Base-by-base conservation (phyloP, 2,888 invertebrate species). In the Cantharis lateralis region DNA sequence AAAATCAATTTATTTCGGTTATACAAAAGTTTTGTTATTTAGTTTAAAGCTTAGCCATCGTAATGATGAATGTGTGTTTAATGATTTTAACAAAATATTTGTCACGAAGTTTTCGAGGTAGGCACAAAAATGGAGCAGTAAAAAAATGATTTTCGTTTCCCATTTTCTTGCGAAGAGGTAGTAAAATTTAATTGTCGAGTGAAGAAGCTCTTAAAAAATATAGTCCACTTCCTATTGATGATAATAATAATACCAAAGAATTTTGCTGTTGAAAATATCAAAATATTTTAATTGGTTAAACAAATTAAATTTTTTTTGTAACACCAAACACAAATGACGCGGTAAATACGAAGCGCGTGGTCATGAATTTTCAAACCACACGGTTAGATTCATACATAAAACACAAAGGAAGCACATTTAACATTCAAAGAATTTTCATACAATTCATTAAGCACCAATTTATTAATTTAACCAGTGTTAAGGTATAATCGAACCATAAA, bases 331-430 rank as follows among this genome's bases (percentile, higher is more conserved):
- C 64, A 20, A 66, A 66, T 66, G 64, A 24, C n/a, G 64, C 64
- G 64, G 64, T 66, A 66, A 66, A 66, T 24, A 66, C n/a, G 24
- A 20, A 66, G 64, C 18, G 64, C 64, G 64, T 24, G 64, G 64
- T 66, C 64, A 66, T 66, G 64, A 66, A 66, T 66, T 66, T 18
- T 66, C 64, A 66, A 66, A 66, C 64, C 64, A 20, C 64, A 66
- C 64, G 15, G 24, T 20, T 63, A 63, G 63, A 63, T 66, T 20
- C 64, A 66, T 66, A 66, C 64, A 66, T 66, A 66, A 66, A 66
- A 66, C 24, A 66, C 64, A 66, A 66, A 66, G 64, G 18, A 66
- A 24, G 16, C 64, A 18, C 18, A 66, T 24, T 66, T 24, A n/a
- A 20, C 15, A n/a, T 18, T 18, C 64, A 66, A 66, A 66, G 64